Base-by-base conservation (phyloP, 2,113 vertebrate genomes). In the Ascaphus truei region DNA sequence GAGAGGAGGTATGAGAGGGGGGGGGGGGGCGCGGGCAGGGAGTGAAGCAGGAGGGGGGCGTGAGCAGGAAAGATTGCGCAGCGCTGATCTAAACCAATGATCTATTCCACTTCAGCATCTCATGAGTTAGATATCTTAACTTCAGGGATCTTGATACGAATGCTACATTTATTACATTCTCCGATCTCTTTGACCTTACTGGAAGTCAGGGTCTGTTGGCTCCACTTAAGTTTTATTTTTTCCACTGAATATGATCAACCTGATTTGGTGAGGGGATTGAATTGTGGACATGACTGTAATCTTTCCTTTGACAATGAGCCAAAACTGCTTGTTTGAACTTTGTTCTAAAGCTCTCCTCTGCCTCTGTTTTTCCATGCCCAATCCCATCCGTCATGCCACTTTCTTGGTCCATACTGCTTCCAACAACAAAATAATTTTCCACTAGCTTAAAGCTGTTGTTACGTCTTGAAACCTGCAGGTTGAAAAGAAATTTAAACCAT, bases 351-450 rank as follows among this genome's bases (percentile, higher is more conserved):
- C 31, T 76, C 60, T 77, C 26, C 75, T 73, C 37, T 73, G 16
- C 72, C 71, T 57, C 59, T 73, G 57, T 63, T 68, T 77, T 74
- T 3, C 66, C 23, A 50, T 68, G 55, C 4, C 65, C 27, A 62
- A 26, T 77, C 75, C 53, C 67, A 77, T 79, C 71, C 65, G 55
- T 81, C 68, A 55, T 66, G 64, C 58, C 72, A 63, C 7, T 76
- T 79, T 76, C 50, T 50, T 13, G 9, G 23, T 55, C 41, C 33
- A 37, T 53, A 72, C 37, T 55, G 72, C 50, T 77, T 75, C 26
- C 67, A 76, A 72, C 67, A 72, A 73, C 61, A 73, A 72, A 76
- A 73, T 66, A 71, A 59, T 71, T 75, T 75, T 56, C 62, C 72
- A 41, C 72, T 77, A 48, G 48, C 65, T 57, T 37, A n/a, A 27